Conservation (phyloP, 1,140 invertebrate species). For the Archivesica marissinica region DNA sequence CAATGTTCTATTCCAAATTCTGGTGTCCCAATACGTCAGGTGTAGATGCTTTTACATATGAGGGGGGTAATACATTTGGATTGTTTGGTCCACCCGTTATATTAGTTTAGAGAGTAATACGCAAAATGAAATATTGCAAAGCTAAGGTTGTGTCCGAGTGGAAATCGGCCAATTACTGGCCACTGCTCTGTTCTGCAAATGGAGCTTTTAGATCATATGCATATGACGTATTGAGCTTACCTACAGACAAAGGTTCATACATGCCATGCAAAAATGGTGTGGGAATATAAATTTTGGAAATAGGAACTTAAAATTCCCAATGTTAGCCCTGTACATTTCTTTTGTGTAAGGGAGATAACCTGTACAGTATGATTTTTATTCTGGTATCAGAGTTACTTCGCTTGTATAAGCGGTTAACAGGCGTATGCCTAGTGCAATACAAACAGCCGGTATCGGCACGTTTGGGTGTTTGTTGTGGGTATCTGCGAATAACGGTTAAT, state of each 20-base stretch:
- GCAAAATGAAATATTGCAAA: background rate
- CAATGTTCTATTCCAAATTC: constrained; percentile 15
- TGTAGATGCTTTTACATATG: constrained; percentile 14
- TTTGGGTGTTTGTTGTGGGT: no score
- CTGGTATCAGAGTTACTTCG: no score
- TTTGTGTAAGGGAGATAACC: no score
- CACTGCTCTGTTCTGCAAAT: background rate
- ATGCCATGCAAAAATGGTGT: background rate
- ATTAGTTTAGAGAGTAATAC: background rate
- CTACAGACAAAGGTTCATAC: constrained; percentile 23
- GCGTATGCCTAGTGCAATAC: no score
- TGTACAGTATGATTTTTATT: no score
- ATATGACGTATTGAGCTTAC: constrained; percentile 2
- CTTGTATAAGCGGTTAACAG: no score
- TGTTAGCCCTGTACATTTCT: no score
- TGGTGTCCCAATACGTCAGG: background rate
- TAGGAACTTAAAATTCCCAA: constrained; percentile 12
- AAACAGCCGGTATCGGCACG: no score
- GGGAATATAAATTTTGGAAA: constrained; percentile 32
- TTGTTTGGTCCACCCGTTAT: constrained; percentile 22
- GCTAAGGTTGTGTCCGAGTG: background rate
- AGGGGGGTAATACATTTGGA: background rate
- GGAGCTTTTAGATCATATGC: constrained; percentile 2
- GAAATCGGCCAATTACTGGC: constrained; percentile 35
- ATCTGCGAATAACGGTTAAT: no score